Conservation (phyloP, 2,797 vertebrate genomes). For the Neopelma chrysocephalum region DNA sequence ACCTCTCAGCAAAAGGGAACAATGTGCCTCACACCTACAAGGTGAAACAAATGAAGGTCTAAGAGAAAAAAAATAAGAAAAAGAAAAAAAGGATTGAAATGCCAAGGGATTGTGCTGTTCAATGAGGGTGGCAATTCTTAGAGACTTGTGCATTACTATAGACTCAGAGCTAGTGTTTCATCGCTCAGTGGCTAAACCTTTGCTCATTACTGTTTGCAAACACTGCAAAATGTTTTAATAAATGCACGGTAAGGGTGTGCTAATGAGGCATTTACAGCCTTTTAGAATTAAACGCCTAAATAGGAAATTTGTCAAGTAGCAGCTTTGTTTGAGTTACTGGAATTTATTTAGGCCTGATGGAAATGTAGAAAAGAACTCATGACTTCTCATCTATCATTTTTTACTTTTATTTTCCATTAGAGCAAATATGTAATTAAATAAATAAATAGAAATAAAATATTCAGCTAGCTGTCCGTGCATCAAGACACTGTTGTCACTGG, state of each 20-base stretch:
- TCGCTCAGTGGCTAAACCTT: not conserved
- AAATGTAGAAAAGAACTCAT: not conserved
- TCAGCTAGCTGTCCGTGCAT: not conserved
- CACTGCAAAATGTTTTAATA: not conserved
- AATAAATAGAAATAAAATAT: not conserved
- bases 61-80: not conserved
- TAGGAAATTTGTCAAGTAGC: not conserved
- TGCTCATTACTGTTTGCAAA: not conserved
- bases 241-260: not conserved
- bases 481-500: not conserved
- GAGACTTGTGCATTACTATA: not conserved
- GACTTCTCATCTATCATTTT: not conserved
- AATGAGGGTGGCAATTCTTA: not conserved
- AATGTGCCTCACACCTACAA: not conserved
- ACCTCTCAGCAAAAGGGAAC: not conserved
- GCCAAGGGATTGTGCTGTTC: not conserved
- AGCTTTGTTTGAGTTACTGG: not conserved
- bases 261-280: not conserved
- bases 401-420: not conserved
- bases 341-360: not conserved
- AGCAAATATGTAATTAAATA: not conserved
- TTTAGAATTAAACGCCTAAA: not conserved
- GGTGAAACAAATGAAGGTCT: not conserved
- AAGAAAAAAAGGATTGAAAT: not conserved
- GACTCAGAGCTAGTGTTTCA: not conserved